Evolutionary conservation across 2,888 invertebrate genomes (phyloP).

Genomic region (Branchipolynoe longqiensis): DNA sequence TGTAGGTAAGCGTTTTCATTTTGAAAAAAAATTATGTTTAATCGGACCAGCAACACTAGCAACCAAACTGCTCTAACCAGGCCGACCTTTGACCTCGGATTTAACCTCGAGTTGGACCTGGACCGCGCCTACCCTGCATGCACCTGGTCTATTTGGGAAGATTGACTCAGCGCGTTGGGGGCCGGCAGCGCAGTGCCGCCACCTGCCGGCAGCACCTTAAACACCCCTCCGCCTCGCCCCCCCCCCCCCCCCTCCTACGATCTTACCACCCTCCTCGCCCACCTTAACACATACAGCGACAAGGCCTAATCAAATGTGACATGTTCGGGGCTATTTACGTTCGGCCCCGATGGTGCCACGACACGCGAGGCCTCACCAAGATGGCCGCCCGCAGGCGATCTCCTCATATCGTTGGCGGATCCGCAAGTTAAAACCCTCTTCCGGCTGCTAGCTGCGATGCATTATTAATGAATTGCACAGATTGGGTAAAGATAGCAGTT

Average conservation of each 20-base stretch:
- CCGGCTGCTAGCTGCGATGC: neutral
- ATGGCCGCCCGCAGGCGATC: slow-evolving; percentile 1
- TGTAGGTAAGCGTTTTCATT: no score
- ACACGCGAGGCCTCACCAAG: neutral
- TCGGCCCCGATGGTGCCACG: neutral
- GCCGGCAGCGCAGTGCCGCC: neutral
- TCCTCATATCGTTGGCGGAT: slow-evolving; percentile 10
- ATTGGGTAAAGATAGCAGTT: no score
- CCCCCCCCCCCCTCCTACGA: neutral
- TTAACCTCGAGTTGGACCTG: no score
- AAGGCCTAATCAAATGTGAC: slow-evolving; percentile 23
- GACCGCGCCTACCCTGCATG: no score
- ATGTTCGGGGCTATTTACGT: slow-evolving; percentile 20
- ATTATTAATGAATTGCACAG: slow-evolving; percentile 9
- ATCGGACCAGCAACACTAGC: no score
- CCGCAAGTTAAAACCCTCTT: neutral
- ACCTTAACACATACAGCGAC: neutral
- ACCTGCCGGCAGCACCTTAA: neutral
- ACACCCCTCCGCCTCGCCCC: neutral
- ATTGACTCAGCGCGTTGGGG: neutral
- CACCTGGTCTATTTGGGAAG: no score
- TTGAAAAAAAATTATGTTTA: no score
- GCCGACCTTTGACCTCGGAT: no score
- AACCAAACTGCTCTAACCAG: no score
- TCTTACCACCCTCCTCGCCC: neutral